phyloP scores from a whole-genome alignment of 2,797 vertebrate genomes.

The Myotis myotis region DNA sequence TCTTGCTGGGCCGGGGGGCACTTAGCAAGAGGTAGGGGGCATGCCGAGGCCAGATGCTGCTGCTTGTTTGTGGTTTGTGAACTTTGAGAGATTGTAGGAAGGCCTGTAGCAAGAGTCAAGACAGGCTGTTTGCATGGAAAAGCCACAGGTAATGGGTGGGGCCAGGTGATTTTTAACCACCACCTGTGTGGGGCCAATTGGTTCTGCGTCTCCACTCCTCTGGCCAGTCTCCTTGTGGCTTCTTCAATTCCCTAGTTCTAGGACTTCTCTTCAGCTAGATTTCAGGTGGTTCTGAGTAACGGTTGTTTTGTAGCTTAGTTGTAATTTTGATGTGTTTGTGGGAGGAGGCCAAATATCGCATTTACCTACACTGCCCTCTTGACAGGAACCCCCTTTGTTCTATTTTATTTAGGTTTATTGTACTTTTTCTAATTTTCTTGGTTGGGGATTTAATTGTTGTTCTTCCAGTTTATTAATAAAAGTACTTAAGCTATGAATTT shows the following conservation, averaged over 20 bases:
- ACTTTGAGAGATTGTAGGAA: neutral
- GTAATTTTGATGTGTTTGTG: neutral
- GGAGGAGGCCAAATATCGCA: neutral
- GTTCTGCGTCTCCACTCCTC: neutral
- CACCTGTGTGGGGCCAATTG: neutral
- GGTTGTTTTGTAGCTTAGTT: no score
- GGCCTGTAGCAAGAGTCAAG: neutral
- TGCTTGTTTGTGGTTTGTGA: neutral
- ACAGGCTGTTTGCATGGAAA: neutral
- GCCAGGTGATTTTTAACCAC: neutral
- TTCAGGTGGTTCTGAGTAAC: no score
- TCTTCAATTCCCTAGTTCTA: no score
- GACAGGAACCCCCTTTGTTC: neutral
- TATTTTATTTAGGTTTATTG: neutral
- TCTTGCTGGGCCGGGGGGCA: neutral
- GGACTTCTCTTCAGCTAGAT: no score
- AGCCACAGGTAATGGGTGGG: neutral
- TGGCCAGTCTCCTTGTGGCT: neutral
- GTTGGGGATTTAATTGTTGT: neutral
- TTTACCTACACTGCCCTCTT: no score
- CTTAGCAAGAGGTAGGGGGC: neutral
- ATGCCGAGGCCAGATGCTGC: neutral
- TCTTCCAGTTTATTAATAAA: neutral
- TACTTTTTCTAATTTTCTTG: neutral
- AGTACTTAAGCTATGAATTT: neutral